These are phyloP conservation scores for Harlomillsia oculata DNA, from an alignment of 1,140 invertebrate species.

Conservation along the genomic window DNA sequence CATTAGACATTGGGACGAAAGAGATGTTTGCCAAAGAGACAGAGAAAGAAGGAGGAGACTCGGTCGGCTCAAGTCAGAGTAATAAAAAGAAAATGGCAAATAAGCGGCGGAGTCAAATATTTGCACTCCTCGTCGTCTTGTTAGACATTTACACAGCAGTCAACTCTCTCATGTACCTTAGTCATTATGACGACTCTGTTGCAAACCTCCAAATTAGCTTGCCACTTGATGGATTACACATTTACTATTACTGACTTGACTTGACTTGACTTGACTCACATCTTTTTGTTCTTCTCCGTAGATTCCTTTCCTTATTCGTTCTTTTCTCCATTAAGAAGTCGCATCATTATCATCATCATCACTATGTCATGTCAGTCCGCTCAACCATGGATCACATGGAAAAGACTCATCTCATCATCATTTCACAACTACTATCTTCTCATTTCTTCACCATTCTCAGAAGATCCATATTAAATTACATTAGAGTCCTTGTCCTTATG, in stretches of 20 bases:
- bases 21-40: background rate
- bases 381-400: background rate
- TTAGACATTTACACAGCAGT: constrained; percentile 16
- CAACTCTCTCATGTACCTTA: constrained; percentile 12
- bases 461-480: too few species aligned
- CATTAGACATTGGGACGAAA: background rate
- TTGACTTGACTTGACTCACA: background rate
- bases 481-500: too few species aligned
- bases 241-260: too few species aligned
- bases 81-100: constrained; percentile 30
- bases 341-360: too few species aligned
- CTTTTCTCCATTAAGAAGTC: too few species aligned
- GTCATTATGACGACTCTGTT: constrained; percentile 13
- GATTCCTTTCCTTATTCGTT: constrained; percentile 8
- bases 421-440: too few species aligned
- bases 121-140: constrained; percentile 19
- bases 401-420: constrained; percentile 9
- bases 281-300: background rate
- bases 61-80: background rate
- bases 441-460: too few species aligned
- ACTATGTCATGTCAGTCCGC: too few species aligned
- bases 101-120: constrained; percentile 24
- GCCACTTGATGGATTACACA: constrained; percentile 10
- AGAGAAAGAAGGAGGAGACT: background rate
- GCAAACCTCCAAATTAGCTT: constrained; percentile 5